Base-by-base conservation (phyloP, 2,113 vertebrate genomes). In the Cariama cristata region DNA sequence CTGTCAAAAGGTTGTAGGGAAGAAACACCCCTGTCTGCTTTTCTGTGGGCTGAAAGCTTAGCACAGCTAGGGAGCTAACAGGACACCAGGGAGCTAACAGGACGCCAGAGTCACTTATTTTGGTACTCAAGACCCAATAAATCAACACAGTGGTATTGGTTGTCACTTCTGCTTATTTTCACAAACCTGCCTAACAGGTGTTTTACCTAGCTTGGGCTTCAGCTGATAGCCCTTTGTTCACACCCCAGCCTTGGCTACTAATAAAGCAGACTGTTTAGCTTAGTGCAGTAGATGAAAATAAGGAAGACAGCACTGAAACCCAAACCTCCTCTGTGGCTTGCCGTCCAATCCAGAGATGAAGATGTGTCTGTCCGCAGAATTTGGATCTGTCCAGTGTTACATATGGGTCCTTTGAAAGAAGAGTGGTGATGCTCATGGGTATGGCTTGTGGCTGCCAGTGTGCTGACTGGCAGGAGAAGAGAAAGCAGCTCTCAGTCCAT, bases 361-460 rank as follows among this genome's bases (percentile, higher is more conserved):
- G 42, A 11, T 64, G 23, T 58, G 20, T 44, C 32, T 58, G 13
- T 53, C 50, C 10, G 1, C 38, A 63, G 60, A 60, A 44, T 74
- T 89, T 42, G 15, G 13, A 24, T 74, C 60, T 63, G 55, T 77
- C 15, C 4, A 12, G 19, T 50, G 24, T 74, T 74, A 15, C 4
- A 0, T 55, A 15, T 14, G 17, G 42, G 20, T 62, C 35, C 22
- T 86, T 32, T 69, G 85, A 84, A 73, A 59, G n/a, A 52, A 35
- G 59, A 62, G 18, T 40, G 35, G 7, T 71, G 45, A 35, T 9
- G 2, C 24, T 79, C 2, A 0, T 14, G 42, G 20, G 12, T 71
- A 8, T 1, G 3, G 35, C 40, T 64, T 28, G 6, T 79, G 80
- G 66, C 52, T 56, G 35, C 32, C 0, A 1, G 3, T 33, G 8